Base-by-base conservation (phyloP, 2,113 vertebrate species). In the Galbula dea region DNA sequence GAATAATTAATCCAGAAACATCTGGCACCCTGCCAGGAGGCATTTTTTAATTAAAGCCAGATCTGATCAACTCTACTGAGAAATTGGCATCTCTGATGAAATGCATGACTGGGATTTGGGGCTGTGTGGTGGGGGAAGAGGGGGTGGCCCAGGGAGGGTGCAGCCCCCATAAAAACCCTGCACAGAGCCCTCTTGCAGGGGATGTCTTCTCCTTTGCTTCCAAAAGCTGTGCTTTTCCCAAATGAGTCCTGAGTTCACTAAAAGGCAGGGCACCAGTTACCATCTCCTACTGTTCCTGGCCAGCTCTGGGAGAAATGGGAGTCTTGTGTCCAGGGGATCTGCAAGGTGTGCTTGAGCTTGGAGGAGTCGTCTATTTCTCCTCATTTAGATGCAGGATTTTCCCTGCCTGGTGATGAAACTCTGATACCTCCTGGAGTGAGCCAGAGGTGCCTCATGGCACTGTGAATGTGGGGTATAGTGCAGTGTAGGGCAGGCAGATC, bases 1-100 rank as follows among this genome's bases (percentile, higher is more conserved):
- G 71, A 83, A 30, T 94, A 94, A 97, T 97, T 94, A 94, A 95
- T 92, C 43, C 61, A 86, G 85, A 89, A 94, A 43, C 63, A 55
- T 0, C 1, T 20, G 9, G 76, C 14, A 0, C 18, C 74, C 37
- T 82, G 73, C 91, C 93, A 88, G 52, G 72, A 91, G 91, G 77
- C 36, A n/a, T 84, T 80, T 88, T 88, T 92, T 74, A 95, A 96
- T 96, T 96, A 96, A 95, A 89, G 61, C 0, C 48, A 34, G 2
- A 81, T 68, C 69, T 39, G 73, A 71, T 89, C 27, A 91, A 83
- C 54, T 63, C 45, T 76, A 6, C 26, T 63, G 83, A 72, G 81
- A 85, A 86, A 77, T 18, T 23, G 54, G 36, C 0, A 1, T 65
- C 84, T 67, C 82, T 46, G 21, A 45, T 39, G 86, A 55, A 63